Evolutionary conservation across 1,140 invertebrate species (phyloP).

Genomic region (Drosophila micromelanica): DNA sequence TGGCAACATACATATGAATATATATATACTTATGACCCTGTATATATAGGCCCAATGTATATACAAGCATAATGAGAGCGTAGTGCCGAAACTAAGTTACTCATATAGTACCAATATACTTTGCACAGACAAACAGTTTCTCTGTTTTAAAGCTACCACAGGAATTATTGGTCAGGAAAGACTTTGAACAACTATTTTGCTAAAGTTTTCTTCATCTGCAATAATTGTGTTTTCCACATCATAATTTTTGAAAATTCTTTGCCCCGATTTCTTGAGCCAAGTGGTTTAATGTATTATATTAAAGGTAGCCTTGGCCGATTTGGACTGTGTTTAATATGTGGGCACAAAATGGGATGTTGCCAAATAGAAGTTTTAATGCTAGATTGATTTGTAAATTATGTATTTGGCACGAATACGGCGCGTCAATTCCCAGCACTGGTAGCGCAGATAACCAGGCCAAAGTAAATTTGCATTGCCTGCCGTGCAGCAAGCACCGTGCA

Average conservation of each 20-base stretch:
- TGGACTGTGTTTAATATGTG: background rate
- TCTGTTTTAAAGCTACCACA: no score
- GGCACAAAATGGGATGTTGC: constrained; percentile 23
- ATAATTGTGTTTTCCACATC: no score
- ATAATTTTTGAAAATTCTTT: no score
- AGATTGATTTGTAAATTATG: constrained; percentile 49
- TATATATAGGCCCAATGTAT: background rate
- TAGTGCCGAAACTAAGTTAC: background rate
- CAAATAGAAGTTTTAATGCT: constrained; percentile 36
- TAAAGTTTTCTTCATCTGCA: no score
- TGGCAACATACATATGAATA: constrained; percentile 9
- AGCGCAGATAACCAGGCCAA: constrained; percentile 29
- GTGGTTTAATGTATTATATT: constrained; percentile 19
- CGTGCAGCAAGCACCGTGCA: constrained; percentile 6
- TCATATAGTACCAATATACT: background rate
- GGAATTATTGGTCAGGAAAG: no score
- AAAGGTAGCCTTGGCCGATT: constrained; percentile 54
- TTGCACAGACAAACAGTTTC: no score
- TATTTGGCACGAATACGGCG: constrained; percentile 19
- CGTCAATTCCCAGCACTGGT: constrained; percentile 28
- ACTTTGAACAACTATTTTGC: no score
- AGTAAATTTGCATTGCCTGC: constrained; percentile 27
- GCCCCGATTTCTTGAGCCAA: no score
- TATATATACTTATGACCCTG: background rate
- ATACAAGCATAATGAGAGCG: constrained; percentile 1